These are phyloP conservation scores for Steinernema khuongi DNA, from an alignment of 1,140 invertebrate species.

Conservation along the genomic window DNA sequence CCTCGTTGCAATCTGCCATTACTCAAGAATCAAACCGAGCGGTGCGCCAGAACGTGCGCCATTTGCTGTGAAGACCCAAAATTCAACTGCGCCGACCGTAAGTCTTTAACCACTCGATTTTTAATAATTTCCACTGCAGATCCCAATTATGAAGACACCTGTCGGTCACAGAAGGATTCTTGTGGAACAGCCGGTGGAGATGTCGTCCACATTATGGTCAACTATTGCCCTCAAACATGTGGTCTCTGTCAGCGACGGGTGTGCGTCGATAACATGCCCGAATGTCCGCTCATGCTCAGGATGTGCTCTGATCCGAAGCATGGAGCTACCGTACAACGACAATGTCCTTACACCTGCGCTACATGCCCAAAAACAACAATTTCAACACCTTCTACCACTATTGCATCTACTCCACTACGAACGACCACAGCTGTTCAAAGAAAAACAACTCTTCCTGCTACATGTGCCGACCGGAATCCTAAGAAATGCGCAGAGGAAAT, in stretches of 20 bases:
- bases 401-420: too few relatives aligned
- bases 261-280: not conserved
- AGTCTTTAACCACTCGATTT: not conserved
- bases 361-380: too few relatives aligned
- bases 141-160: not conserved
- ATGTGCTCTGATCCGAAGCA: not conserved
- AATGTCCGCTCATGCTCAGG: not conserved
- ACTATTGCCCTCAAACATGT: slow-evolving; percentile 48
- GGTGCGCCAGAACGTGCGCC: not conserved
- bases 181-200: not conserved
- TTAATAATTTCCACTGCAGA: not conserved
- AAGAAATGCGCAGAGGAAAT: too few relatives aligned
- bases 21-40: too few relatives aligned
- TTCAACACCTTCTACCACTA: too few relatives aligned
- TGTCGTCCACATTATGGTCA: slow-evolving; percentile 27
- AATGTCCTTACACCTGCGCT: not conserved
- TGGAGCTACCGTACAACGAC: not conserved
- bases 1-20: too few relatives aligned
- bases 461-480: too few relatives aligned
- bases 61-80: not conserved
- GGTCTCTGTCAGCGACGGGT: slow-evolving; percentile 32
- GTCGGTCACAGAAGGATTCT: not conserved
- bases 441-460: too few relatives aligned
- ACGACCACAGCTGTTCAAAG: too few relatives aligned
- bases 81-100: not conserved